Percentiles rank a stretch among this genome's conserved stretches.
phyloP scores from a whole-genome alignment of 37 sponge, comb jelly and placozoan genomes.

The Beroe ovata region DNA sequence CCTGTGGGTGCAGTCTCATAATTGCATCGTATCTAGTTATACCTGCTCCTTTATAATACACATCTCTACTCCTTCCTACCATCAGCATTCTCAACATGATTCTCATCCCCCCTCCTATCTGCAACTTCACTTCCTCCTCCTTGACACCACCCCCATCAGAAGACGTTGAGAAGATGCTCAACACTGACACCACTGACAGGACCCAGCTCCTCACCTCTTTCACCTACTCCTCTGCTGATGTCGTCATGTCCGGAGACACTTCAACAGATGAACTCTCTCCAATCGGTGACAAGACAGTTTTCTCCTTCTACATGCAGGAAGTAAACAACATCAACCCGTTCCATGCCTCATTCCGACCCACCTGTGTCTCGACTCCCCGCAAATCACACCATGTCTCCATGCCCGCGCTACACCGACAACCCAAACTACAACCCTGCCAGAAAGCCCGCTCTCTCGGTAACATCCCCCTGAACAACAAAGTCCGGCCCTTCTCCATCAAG shows the following conservation, averaged over 20 bases:
- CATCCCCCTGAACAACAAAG: no score
- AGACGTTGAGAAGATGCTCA: not conserved
- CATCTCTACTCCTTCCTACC: not conserved
- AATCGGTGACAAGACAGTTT: not conserved
- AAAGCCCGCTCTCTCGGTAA: not conserved
- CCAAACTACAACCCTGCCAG: not conserved
- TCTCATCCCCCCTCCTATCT: not conserved
- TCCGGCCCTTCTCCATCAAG: not conserved
- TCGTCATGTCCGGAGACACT: not conserved
- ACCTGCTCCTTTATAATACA: not conserved
- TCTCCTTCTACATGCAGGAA: constrained; percentile 52
- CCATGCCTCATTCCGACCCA: not conserved
- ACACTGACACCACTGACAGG: not conserved
- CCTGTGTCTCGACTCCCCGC: constrained; percentile 4
- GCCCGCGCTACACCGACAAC: not conserved
- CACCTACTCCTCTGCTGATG: not conserved
- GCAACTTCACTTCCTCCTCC: not conserved
- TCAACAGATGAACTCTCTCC: not conserved
- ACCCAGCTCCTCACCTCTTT: not conserved
- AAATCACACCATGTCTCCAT: constrained; percentile 56
- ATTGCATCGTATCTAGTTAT: not conserved
- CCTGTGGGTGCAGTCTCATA: not conserved
- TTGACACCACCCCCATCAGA: not conserved
- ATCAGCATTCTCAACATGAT: not conserved
- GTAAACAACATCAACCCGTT: constrained; percentile 47